These are phyloP conservation scores for Aricia artaxerxes DNA, from an alignment of 2,888 invertebrate genomes.

Conservation along the genomic window DNA sequence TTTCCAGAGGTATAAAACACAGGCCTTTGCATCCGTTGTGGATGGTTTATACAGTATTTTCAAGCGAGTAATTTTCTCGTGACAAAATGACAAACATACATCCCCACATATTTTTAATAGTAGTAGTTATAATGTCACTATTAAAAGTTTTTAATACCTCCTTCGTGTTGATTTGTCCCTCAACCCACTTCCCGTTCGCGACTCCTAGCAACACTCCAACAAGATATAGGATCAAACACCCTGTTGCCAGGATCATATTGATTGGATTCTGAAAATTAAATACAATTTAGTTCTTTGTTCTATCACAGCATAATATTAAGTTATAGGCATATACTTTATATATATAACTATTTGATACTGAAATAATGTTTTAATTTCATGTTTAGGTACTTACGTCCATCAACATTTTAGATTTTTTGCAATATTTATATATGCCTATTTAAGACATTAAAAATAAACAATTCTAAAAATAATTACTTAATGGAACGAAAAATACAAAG, in stretches of 20 bases:
- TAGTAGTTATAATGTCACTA: too few species aligned
- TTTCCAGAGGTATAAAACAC: too few species aligned
- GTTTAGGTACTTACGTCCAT: neutral
- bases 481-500: neutral
- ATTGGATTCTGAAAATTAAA: slow-evolving; percentile 38
- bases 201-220: slow-evolving; percentile 47
- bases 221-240: slow-evolving; percentile 46
- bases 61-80: too few species aligned
- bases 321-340: neutral
- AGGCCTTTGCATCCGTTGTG: too few species aligned
- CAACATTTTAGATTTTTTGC: neutral
- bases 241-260: slow-evolving; percentile 54
- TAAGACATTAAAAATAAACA: neutral
- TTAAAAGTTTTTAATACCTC: slow-evolving; percentile 63
- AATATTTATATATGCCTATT: too few species aligned
- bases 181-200: slow-evolving; percentile 77
- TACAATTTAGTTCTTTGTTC: neutral
- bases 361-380: neutral
- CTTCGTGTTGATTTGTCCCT: slow-evolving; percentile 82
- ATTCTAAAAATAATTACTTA: neutral
- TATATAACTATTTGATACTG: neutral
- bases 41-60: too few species aligned
- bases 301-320: neutral
- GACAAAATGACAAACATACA: too few species aligned
- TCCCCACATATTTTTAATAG: too few species aligned